Percentiles rank a stretch among this genome's conserved stretches.
Conservation (phyloP, 2,888 invertebrate species). For the Plebejus melissa region DNA sequence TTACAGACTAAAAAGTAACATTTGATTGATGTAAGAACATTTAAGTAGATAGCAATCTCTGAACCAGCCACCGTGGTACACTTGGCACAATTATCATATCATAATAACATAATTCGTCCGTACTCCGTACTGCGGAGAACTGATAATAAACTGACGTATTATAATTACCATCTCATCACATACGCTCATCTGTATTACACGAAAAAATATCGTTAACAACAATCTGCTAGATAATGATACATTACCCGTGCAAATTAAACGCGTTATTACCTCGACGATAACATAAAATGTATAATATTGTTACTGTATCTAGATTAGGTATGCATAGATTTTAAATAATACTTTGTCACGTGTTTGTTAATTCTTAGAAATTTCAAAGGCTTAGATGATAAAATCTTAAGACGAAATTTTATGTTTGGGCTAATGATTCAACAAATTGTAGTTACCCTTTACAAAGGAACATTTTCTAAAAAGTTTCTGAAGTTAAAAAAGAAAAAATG, state of each 20-base stretch:
- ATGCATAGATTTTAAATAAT: no score
- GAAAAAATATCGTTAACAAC: not conserved
- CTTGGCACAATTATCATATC: conserved; percentile 3
- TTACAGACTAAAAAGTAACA: not conserved
- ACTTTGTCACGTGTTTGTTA: not conserved
- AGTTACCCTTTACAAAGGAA: not conserved
- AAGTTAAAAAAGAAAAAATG: not conserved
- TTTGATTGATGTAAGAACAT: not conserved
- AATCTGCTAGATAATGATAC: conserved; percentile 7
- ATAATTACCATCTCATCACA: not conserved
- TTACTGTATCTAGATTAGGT: not conserved
- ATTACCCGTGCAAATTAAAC: not conserved
- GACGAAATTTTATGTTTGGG: not conserved
- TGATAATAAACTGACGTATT: conserved; percentile 2
- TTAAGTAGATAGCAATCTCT: not conserved
- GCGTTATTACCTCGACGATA: not conserved
- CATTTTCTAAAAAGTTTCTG: not conserved
- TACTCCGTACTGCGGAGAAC: not conserved
- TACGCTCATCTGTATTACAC: not conserved
- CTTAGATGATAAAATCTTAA: not conserved
- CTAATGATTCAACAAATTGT: no score
- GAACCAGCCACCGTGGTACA: not conserved
- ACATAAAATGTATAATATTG: not conserved
- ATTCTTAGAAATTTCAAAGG: not conserved
- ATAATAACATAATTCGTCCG: not conserved